Evolutionary conservation across 2,888 invertebrate genomes (phyloP).

Genomic region (Himalopsyche japonica): DNA sequence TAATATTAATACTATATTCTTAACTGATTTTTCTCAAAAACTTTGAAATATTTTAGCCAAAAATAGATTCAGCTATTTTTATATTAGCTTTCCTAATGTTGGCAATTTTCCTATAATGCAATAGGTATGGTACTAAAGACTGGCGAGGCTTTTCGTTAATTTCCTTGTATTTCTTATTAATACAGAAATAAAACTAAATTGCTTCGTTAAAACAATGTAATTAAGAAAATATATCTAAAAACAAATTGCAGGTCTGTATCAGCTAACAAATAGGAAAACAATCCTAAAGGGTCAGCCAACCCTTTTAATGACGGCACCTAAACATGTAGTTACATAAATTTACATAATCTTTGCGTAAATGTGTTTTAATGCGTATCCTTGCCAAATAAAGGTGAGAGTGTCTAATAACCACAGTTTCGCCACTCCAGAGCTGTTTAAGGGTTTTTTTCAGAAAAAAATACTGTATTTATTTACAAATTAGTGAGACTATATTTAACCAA

Average conservation of each 20-base stretch:
- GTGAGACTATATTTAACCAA: too few relatives aligned
- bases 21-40: too few relatives aligned
- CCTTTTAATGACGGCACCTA: constrained; percentile 32
- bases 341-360: constrained; percentile 41
- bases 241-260: constrained; percentile 29
- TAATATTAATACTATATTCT: too few relatives aligned
- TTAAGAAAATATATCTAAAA: constrained; percentile 26
- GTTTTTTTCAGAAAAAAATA: background rate
- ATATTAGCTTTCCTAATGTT: too few relatives aligned
- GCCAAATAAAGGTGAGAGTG: constrained; percentile 22
- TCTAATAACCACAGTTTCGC: background rate
- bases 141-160: background rate
- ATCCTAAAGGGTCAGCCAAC: constrained; percentile 37
- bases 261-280: constrained; percentile 37
- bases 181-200: background rate
- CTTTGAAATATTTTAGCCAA: too few relatives aligned
- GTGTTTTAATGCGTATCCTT: constrained; percentile 40
- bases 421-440: background rate
- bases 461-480: too few relatives aligned
- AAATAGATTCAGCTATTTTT: too few relatives aligned
- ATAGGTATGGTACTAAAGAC: background rate
- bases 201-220: constrained; percentile 2
- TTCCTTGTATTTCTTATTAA: background rate
- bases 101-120: background rate
- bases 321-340: constrained; percentile 37